These are phyloP conservation scores for rat (Rattus norvegicus) DNA, from an alignment of 2,113 vertebrate genomes.

Conservation along the genomic window DNA sequence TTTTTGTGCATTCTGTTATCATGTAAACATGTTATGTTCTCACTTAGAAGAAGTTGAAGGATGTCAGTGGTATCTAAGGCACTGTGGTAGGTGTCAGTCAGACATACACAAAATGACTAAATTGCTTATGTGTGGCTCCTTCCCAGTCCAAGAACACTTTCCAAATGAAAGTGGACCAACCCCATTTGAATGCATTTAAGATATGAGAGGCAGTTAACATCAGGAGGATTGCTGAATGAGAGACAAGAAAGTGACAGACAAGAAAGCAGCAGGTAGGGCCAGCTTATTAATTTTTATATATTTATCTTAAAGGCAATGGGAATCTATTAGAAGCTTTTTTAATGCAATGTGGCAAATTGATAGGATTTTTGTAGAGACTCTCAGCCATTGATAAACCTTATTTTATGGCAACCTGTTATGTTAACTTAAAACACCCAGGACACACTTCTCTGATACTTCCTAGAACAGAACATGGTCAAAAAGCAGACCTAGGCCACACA, in stretches of 20 bases:
- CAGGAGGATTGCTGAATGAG: neutral
- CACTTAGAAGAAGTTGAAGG: neutral
- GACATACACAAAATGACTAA: neutral
- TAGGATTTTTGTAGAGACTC: neutral
- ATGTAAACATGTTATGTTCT: neutral
- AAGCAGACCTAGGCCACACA: neutral
- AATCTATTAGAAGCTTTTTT: neutral
- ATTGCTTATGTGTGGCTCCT: neutral
- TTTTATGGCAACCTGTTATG: neutral
- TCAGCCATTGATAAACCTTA: neutral
- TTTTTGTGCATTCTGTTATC: neutral
- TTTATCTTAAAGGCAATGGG: neutral
- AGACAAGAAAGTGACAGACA: neutral
- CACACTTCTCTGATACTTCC: neutral
- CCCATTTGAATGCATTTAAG: neutral
- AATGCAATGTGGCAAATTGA: neutral
- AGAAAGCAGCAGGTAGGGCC: neutral
- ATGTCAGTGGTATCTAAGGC: neutral
- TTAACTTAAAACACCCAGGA: neutral
- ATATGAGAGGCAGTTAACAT: too few relatives aligned
- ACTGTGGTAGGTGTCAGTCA: neutral
- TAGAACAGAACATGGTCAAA: neutral
- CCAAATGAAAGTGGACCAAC: neutral
- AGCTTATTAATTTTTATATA: neutral
- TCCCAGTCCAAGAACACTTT: neutral